Base-by-base conservation (phyloP, 2,113 vertebrate genomes). In the Plotosus lineatus region DNA sequence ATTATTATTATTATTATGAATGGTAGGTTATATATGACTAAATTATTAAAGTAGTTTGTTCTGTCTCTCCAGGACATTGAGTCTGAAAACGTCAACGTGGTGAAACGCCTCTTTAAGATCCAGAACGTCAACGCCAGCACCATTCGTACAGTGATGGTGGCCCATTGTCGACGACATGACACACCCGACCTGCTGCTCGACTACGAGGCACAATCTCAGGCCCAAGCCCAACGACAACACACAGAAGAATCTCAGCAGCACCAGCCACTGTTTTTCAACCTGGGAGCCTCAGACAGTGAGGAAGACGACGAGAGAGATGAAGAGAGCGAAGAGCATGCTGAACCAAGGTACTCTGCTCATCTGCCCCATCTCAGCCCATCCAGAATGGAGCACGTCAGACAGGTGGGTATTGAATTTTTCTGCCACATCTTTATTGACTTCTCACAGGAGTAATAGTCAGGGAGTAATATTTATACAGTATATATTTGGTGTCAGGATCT, bases 51-150 rank as follows among this genome's bases (percentile, higher is more conserved):
- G 11, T 21, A 11, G 15, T 50, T 51, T 19, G 68, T 26, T 69
- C 26, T 19, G 44, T 31, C n/a, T 50, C 44, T 19, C 0, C 88
- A 99, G 98, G 96, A 97, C 2, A 86, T 99, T 0, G 97, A 99
- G 89, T 98, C 97, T 0, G 97, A 99, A 89, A 99, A 98, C 0
- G 93, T 97, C 75, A 99, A 99, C 0, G 97, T 99, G 33, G 97
- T 99, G 42, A 99, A 98, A 89, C 95, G 97, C 40, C 95, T 99
- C n/a, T 99, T 98, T 85, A 97, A 98, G 90, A 96, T 99, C 89
- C 98, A 99, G 91, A 99, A 99, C 90, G 87, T 98, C 79, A 99
- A 98, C 0, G 97, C 96, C 87, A 99, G 97, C 93, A 97, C 95
- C 33, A 95, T 99, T 86, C 96, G 98, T 75, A 98, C 96, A 0